Conservation (phyloP, 2,888 invertebrate species). For the Emesis russula region DNA sequence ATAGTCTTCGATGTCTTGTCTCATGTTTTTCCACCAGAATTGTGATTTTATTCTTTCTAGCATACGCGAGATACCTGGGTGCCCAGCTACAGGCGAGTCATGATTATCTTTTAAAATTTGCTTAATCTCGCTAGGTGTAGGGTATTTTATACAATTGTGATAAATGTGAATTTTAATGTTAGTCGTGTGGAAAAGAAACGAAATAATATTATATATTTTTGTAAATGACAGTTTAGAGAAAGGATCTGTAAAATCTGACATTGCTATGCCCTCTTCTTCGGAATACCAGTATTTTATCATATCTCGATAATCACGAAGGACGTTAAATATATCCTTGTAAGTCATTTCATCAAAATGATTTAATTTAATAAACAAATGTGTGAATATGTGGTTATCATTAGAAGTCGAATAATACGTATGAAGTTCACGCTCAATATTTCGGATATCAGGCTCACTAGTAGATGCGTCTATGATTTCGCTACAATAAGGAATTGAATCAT, state of each 20-base stretch:
- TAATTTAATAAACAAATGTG: constrained; percentile 20
- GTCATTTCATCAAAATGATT: constrained; percentile 20
- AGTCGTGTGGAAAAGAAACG: constrained; percentile 11
- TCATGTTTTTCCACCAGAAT: constrained; percentile 16
- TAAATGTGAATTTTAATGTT: constrained; percentile 18
- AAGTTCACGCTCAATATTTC: constrained; percentile 11
- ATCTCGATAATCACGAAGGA: constrained; percentile 23
- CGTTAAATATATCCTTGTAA: constrained; percentile 24
- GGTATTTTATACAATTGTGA: constrained; percentile 10
- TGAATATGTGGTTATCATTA: constrained; percentile 22
- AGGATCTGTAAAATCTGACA: constrained; percentile 19
- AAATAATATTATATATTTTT: constrained; percentile 11
- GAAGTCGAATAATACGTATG: constrained; percentile 19
- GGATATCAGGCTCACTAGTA: background rate
- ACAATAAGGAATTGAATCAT: constrained; percentile 16
- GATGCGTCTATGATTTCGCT: constrained; percentile 7
- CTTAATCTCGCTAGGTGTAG: background rate
- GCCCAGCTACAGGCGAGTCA: background rate
- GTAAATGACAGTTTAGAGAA: background rate
- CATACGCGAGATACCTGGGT: background rate
- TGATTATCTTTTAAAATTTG: constrained; percentile 6
- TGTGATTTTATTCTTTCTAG: constrained; percentile 5
- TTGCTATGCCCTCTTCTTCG: background rate
- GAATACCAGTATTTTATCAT: constrained; percentile 33
- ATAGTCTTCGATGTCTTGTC: constrained; percentile 9